Base-by-base conservation (phyloP, 1,140 invertebrate species). In the Megalonaias nervosa region DNA sequence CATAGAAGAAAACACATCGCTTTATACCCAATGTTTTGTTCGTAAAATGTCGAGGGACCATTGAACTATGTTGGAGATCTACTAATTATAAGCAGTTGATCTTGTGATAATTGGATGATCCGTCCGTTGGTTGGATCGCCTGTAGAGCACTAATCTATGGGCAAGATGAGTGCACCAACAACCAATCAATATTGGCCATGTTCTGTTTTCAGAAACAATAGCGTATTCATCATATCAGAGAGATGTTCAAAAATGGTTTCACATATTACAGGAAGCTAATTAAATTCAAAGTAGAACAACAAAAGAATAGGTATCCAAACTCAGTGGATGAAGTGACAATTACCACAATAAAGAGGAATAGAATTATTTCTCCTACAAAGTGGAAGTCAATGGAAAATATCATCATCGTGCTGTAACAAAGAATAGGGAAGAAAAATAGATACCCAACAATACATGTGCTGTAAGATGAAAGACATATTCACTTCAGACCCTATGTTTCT, bases 221-320 rank as follows among this genome's bases (percentile, higher is more conserved):
- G 71, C n/a, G 21, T 31, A 57, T 76, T 60, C 19, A 76, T 67
- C 19, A 57, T 65, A 3, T n/a, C 59, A 13, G 67, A 55, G 21
- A 71, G 59, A 2, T 71, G 61, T 17, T 61, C 68, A 19, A 62
- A 15, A 38, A 64, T 69, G 2, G 21, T 21, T 55, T 75, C 67
- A 11, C 74, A 31, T 31, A 69, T 66, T 58, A 58, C 61, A 12
- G 23, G 57, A 9, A 76, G 48, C 16, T 64, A 48, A 9, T 31
- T 23, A 5, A 76, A 48, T 14, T 66, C 6, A 64, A 70, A 71
- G n/a, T 76, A 76, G 1, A 76, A 19, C 15, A 76, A 9, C 56
- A 76, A 62, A 76, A 76, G 19, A 76, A 76, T 13, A 76, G 21
- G 48, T 71, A 76, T 5, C 68, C 75, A 23, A 76, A 76, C 4